Percentiles rank a stretch among this genome's conserved stretches.
Evolutionary conservation across 2,797 vertebrate species (phyloP).

Genomic region (Botia almorhae): DNA sequence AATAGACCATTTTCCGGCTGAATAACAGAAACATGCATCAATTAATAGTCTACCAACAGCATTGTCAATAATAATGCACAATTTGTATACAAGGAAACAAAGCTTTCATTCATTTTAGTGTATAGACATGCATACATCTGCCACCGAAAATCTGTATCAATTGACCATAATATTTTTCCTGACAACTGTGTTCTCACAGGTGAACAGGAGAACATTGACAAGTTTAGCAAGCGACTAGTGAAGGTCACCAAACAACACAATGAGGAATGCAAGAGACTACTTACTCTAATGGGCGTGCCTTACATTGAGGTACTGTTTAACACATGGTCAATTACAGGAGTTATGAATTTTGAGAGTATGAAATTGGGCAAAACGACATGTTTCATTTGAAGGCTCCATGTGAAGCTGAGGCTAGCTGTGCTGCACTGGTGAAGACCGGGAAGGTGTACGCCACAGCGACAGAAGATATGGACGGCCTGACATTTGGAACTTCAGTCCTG

Average conservation of each 20-base stretch:
- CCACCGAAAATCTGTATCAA: background rate
- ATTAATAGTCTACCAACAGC: too few species aligned
- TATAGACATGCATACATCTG: background rate
- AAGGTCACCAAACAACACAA: slow-evolving; percentile 96
- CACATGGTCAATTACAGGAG: background rate
- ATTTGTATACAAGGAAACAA: too few species aligned
- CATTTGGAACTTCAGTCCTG: slow-evolving; percentile 91
- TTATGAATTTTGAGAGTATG: background rate
- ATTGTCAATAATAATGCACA: too few species aligned
- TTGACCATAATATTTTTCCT: background rate
- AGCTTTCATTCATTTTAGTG: too few species aligned
- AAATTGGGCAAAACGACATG: background rate
- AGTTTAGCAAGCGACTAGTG: slow-evolving; percentile 92
- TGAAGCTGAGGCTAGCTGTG: slow-evolving; percentile 96
- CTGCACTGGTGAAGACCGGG: slow-evolving; percentile 89
- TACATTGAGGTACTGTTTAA: slow-evolving; percentile 81
- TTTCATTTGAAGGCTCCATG: slow-evolving; percentile 82
- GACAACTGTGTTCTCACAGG: slow-evolving; percentile 62
- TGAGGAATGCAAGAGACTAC: slow-evolving; percentile 91
- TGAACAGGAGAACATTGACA: slow-evolving; percentile 89
- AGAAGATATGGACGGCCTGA: slow-evolving; percentile 97
- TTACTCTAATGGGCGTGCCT: slow-evolving; percentile 92
- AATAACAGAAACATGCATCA: too few species aligned
- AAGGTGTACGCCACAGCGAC: slow-evolving; percentile 95
- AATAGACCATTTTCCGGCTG: too few species aligned